Evolutionary conservation across 2,113 vertebrate genomes (phyloP).

Genomic region (Pyxicephalus adspersus): DNA sequence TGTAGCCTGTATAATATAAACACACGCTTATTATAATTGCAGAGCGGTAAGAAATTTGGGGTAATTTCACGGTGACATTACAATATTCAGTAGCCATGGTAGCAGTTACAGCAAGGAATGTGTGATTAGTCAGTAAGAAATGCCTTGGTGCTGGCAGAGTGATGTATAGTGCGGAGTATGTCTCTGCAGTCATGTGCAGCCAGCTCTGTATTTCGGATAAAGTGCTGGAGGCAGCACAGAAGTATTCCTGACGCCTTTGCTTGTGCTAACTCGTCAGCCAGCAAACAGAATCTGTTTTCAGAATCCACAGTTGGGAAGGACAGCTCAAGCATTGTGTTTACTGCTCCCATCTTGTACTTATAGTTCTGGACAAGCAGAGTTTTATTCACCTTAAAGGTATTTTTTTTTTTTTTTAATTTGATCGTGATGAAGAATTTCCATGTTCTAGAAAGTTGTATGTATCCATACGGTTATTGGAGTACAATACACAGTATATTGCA

Average conservation of each 20-base stretch:
- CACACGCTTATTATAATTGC: not conserved
- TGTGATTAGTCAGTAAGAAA: constrained; percentile 22
- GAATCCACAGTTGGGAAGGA: constrained; percentile 2
- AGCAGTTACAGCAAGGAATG: constrained; percentile 15
- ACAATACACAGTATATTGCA: too few relatives aligned
- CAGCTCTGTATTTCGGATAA: constrained; percentile 39
- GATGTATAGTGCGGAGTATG: constrained; percentile 15
- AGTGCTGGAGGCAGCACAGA: constrained; percentile 28
- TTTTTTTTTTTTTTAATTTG: not conserved
- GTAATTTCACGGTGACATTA: constrained; percentile 6
- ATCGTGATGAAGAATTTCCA: too few relatives aligned
- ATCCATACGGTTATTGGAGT: too few relatives aligned
- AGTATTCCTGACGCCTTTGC: constrained; percentile 45
- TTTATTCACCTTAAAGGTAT: constrained; percentile 23
- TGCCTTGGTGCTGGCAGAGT: constrained; percentile 5
- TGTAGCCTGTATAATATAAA: not conserved
- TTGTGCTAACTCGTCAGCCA: constrained; percentile 47
- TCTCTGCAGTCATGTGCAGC: constrained; percentile 23
- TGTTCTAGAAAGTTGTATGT: too few relatives aligned
- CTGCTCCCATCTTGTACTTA: not conserved
- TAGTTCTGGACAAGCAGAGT: not conserved
- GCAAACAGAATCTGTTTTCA: constrained; percentile 25
- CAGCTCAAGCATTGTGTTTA: not conserved
- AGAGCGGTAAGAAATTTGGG: not conserved
- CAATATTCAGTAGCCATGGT: not conserved